Conservation (phyloP, 2,888 invertebrate species). For the Drosophila colorata region DNA sequence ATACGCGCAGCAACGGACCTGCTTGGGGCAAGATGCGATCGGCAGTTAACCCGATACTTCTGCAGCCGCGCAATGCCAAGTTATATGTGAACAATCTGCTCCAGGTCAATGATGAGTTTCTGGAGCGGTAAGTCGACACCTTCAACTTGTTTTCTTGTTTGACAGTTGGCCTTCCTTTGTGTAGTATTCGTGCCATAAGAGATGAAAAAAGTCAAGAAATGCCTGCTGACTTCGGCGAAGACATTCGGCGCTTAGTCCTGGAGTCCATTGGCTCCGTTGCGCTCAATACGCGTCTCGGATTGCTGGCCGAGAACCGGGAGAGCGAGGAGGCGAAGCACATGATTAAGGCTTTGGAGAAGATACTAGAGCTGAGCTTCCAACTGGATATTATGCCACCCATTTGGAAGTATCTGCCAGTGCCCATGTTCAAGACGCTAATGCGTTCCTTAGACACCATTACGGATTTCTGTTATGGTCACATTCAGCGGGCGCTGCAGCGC, state of each 20-base stretch:
- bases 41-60: constrained; percentile 89
- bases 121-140: constrained; percentile 70
- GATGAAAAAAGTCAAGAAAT: constrained; percentile 82
- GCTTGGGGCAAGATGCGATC: constrained; percentile 89
- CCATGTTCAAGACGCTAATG: constrained; percentile 71
- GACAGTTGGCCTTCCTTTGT: constrained; percentile 30
- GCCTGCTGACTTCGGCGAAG: constrained; percentile 86
- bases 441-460: constrained; percentile 67
- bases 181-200: constrained; percentile 81
- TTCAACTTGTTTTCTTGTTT: background rate
- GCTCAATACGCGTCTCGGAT: constrained; percentile 82
- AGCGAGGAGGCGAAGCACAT: constrained; percentile 58
- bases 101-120: constrained; percentile 85
- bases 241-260: constrained; percentile 87
- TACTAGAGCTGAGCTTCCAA: constrained; percentile 61
- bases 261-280: constrained; percentile 86
- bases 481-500: constrained; percentile 82
- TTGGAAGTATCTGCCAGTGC: constrained; percentile 78
- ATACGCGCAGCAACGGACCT: constrained; percentile 86
- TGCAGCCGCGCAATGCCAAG: constrained; percentile 88
- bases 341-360: constrained; percentile 47
- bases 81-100: constrained; percentile 86
- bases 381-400: constrained; percentile 81
- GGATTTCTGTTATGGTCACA: constrained; percentile 79
- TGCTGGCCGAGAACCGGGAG: constrained; percentile 69